phyloP scores from a whole-genome alignment of 2,888 invertebrate species.

The Zhuqinia jingwanae region DNA sequence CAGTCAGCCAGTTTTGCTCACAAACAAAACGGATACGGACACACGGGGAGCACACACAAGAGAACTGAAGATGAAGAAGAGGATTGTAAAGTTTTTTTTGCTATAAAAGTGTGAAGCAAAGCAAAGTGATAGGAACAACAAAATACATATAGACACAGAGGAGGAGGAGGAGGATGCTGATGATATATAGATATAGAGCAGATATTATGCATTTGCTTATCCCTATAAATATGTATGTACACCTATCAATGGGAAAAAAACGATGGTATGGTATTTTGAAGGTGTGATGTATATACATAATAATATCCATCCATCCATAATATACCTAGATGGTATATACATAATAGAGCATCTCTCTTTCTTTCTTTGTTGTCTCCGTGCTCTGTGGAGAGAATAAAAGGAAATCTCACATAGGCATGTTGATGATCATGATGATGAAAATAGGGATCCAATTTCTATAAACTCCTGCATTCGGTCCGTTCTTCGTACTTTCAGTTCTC shows the following conservation, averaged over 20 bases:
- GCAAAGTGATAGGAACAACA: not conserved
- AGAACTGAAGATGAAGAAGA: not conserved
- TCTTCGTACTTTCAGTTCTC: not conserved
- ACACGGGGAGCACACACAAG: conserved; percentile 15
- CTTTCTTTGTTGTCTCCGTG: conserved; percentile 33
- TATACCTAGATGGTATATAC: not conserved
- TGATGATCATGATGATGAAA: conserved; percentile 20
- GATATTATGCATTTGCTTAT: too few species aligned
- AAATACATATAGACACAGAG: conserved; percentile 17
- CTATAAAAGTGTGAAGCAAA: conserved; percentile 46
- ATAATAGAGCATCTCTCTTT: conserved; percentile 18
- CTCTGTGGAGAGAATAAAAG: conserved; percentile 1
- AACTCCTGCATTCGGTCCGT: conserved; percentile 22
- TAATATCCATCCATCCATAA: not conserved
- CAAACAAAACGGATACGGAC: conserved; percentile 49
- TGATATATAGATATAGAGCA: too few species aligned
- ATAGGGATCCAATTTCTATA: conserved; percentile 26
- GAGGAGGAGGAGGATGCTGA: too few species aligned
- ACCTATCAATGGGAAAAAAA: conserved; percentile 31
- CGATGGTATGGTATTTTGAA: not conserved
- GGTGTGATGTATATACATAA: conserved; percentile 27
- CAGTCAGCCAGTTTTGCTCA: not conserved
- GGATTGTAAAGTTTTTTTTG: conserved; percentile 19
- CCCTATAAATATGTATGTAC: conserved; percentile 13
- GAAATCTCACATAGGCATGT: conserved; percentile 24